A percentile compares a stretch with the other conserved stretches of the same genome.
Conservation (phyloP, 2,113 vertebrate genomes). For the Clupea harengus region DNA sequence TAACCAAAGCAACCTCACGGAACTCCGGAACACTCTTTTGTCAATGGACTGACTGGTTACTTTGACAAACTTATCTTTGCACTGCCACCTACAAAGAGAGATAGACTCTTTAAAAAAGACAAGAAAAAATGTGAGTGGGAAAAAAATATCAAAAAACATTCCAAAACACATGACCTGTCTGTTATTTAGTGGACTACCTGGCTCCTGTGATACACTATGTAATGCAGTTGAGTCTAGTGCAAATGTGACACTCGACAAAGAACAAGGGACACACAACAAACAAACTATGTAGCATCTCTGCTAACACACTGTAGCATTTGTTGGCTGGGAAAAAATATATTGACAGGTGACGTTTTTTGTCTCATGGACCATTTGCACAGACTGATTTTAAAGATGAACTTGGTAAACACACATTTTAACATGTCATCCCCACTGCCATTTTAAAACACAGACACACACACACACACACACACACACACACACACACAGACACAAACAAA, state of each 20-base stretch:
- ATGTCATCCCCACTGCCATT: neutral
- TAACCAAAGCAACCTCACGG: constrained; percentile 79
- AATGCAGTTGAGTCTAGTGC: neutral
- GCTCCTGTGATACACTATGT: neutral
- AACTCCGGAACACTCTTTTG: constrained; percentile 61
- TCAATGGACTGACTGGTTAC: constrained; percentile 55
- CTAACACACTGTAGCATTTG: constrained; percentile 79
- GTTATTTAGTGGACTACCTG: constrained; percentile 43
- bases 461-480: neutral
- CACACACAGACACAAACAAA: neutral
- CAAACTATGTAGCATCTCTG: constrained; percentile 78
- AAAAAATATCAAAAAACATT: constrained; percentile 60
- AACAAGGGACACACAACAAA: constrained; percentile 60
- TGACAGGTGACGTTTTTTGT: constrained; percentile 46
- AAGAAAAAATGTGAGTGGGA: constrained; percentile 20
- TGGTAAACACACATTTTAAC: neutral
- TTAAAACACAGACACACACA: neutral
- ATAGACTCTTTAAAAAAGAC: constrained; percentile 55
- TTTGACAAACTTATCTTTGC: constrained; percentile 58
- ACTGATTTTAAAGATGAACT: constrained; percentile 58
- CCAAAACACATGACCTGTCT: constrained; percentile 61
- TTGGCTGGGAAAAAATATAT: constrained; percentile 69
- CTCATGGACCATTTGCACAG: constrained; percentile 59
- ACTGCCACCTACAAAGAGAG: constrained; percentile 65
- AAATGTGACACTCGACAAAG: constrained; percentile 18